These are phyloP conservation scores for Lasiurus borealis DNA, from an alignment of 2,113 vertebrate genomes.

Conservation along the genomic window DNA sequence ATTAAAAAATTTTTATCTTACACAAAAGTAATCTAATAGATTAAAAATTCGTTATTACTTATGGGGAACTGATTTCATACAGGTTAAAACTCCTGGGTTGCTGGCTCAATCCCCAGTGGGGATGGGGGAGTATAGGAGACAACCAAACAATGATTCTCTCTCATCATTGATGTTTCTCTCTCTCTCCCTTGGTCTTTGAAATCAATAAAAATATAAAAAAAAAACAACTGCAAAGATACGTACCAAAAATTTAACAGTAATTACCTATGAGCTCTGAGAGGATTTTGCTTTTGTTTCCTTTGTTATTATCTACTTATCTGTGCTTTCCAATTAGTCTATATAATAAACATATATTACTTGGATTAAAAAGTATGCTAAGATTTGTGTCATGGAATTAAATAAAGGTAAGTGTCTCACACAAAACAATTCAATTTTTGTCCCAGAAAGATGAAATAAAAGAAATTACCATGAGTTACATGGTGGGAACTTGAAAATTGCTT, in stretches of 20 bases:
- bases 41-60: constrained; percentile 33
- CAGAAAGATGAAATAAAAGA: constrained; percentile 38
- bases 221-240: constrained; percentile 22
- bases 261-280: constrained; percentile 15
- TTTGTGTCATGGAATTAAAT: constrained; percentile 14
- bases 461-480: not conserved
- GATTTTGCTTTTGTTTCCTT: constrained; percentile 27
- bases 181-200: too few relatives aligned
- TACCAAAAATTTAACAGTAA: constrained; percentile 10
- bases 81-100: not conserved
- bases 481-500: constrained; percentile 20
- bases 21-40: not conserved
- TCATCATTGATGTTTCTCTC: too few relatives aligned
- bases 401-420: not conserved
- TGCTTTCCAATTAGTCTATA: constrained; percentile 3
- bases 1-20: constrained; percentile 9
- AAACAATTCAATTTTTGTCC: constrained; percentile 30
- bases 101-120: too few relatives aligned
- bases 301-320: not conserved
- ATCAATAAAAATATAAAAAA: too few relatives aligned
- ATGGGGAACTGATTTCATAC: not conserved
- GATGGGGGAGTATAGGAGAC: too few relatives aligned
- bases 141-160: too few relatives aligned
- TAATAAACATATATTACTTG: constrained; percentile 28
- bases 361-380: constrained; percentile 24